Percentiles rank a stretch among this genome's conserved stretches.
These are phyloP conservation scores for Pristionchus arcanus DNA, from an alignment of 2,888 invertebrate species.

Conservation along the genomic window DNA sequence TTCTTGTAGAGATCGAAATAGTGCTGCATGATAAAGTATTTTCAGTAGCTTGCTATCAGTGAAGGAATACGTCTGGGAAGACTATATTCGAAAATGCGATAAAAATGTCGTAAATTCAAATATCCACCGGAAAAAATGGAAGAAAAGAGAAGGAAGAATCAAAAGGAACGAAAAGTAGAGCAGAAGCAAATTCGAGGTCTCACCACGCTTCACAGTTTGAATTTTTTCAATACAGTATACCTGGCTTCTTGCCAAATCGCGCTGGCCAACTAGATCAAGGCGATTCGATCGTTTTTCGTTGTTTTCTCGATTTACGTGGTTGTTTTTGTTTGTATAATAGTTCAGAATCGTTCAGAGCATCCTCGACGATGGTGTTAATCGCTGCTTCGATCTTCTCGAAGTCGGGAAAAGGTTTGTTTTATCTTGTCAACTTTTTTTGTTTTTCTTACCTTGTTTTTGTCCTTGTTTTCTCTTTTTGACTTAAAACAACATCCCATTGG, in stretches of 20 bases:
- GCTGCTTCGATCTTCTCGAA: slow-evolving; percentile 76
- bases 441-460: not conserved
- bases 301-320: not conserved
- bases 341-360: not conserved
- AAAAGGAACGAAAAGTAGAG: not conserved
- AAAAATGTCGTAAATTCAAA: no score
- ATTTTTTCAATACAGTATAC: slow-evolving; percentile 1
- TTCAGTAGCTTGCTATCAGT: not conserved
- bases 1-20: slow-evolving; percentile 24
- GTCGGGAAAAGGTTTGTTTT: slow-evolving; percentile 70
- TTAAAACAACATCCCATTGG: not conserved
- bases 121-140: no score
- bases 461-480: not conserved
- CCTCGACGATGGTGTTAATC: slow-evolving; percentile 71
- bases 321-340: not conserved
- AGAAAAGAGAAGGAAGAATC: not conserved
- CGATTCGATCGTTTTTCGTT: not conserved
- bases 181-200: not conserved
- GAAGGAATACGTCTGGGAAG: not conserved
- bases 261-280: slow-evolving; percentile 46
- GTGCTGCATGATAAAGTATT: slow-evolving; percentile 44
- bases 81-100: not conserved
- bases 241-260: slow-evolving; percentile 41
- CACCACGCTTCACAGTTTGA: not conserved
- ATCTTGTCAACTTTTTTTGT: not conserved